Evolutionary conservation across 2,888 invertebrate species (phyloP).

Genomic region (Eristalinus aeneus): DNA sequence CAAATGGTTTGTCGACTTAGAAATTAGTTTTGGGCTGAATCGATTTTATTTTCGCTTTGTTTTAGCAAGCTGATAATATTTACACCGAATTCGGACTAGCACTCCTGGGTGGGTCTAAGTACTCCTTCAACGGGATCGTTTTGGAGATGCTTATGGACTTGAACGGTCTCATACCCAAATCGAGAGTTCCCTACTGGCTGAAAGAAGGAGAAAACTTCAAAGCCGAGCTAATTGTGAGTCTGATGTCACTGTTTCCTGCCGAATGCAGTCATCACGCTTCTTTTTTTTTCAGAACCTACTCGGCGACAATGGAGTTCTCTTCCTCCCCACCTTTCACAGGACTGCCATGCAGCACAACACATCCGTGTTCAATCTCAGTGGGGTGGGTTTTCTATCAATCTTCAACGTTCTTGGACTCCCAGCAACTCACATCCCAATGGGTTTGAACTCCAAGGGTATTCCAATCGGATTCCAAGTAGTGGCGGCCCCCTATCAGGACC

Average conservation of each 20-base stretch:
- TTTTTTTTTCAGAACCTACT: constrained; percentile 80
- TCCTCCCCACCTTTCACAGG: constrained; percentile 87
- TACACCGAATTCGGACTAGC: constrained; percentile 73
- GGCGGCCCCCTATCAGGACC: constrained; percentile 88
- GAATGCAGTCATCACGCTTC: constrained; percentile 12
- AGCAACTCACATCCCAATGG: constrained; percentile 88
- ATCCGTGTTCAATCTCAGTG: constrained; percentile 81
- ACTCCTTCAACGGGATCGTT: constrained; percentile 76
- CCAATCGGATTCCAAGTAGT: constrained; percentile 90
- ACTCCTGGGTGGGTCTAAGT: constrained; percentile 75
- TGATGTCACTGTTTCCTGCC: background rate
- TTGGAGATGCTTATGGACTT: constrained; percentile 74
- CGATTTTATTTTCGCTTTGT: background rate
- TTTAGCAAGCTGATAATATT: constrained; percentile 40
- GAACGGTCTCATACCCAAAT: constrained; percentile 72
- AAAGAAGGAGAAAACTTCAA: constrained; percentile 72
- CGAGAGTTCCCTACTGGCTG: constrained; percentile 72
- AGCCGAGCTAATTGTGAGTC: constrained; percentile 73
- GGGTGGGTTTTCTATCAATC: constrained; percentile 75
- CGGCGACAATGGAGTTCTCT: constrained; percentile 86
- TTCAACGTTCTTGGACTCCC: constrained; percentile 87
- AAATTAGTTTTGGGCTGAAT: background rate
- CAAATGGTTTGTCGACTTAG: background rate
- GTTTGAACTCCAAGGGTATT: constrained; percentile 83
- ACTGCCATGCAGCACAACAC: constrained; percentile 86